A percentile compares a stretch with the other conserved stretches of the same genome.
These are phyloP conservation scores for Loris lydekkerianus DNA, from an alignment of 2,797 vertebrate genomes.

Conservation along the genomic window DNA sequence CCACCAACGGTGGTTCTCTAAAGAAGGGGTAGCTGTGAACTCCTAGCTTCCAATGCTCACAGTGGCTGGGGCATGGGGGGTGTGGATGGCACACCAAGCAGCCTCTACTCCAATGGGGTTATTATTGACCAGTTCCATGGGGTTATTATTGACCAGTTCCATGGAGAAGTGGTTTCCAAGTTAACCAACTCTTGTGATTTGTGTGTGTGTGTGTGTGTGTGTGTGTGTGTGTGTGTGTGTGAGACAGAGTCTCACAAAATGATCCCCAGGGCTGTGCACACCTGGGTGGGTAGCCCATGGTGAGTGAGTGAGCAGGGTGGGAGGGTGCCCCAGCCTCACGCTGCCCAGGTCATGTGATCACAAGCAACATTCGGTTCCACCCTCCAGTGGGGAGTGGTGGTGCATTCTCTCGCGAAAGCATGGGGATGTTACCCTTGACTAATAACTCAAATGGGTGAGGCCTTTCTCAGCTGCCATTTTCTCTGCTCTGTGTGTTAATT, in stretches of 20 bases:
- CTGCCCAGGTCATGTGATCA: neutral
- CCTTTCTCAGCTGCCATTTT: neutral
- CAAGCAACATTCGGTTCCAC: neutral
- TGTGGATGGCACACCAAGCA: neutral
- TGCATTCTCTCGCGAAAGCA: neutral
- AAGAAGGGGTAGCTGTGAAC: neutral
- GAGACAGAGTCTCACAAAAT: too few relatives aligned
- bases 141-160: neutral
- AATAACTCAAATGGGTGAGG: neutral
- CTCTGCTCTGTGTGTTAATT: neutral
- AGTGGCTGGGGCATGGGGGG: neutral
- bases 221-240: too few relatives aligned
- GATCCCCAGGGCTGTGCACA: rapidly evolving
- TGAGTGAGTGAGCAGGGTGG: neutral
- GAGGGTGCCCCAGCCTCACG: neutral
- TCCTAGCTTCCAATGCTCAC: neutral
- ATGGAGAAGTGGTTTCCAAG: neutral
- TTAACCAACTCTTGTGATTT: neutral
- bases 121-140: neutral
- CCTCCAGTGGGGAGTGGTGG: neutral
- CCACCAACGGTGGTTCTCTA: neutral
- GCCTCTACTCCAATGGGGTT: neutral
- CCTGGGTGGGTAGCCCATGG: neutral
- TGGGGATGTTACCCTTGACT: neutral
- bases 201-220: too few relatives aligned